Evolutionary conservation across 2,797 vertebrate species (phyloP), one percentile per base, ranked within the genome.

Genomic region (Danio aesculapii): DNA sequence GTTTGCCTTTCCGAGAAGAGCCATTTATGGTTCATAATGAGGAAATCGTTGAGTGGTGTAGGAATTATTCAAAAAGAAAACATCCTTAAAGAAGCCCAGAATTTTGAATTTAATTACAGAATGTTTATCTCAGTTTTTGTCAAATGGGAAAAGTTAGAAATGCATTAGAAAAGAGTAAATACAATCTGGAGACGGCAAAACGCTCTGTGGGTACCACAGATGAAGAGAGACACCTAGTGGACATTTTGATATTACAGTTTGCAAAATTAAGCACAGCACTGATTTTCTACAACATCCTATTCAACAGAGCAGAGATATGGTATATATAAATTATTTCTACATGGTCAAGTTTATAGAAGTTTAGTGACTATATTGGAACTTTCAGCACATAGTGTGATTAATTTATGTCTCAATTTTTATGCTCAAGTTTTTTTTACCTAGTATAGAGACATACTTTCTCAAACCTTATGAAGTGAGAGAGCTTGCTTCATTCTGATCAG

Each of bases 161-260:
- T 75, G 85, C 79, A 78, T 85, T 88, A 81, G 84, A 83, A 77
- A 55, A 79, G 83, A 62, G 55, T 76, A 81, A 41, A 84, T 78
- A 74, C 64, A 67, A 81, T 55, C 81, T 52, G 64, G 17, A 11
- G 49, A 10, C 39, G 44, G 62, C 63, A 17, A 77, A 19, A 17
- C 59, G 72, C 61, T 75, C 44, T 69, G 21, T 63, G 53, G 6
- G 61, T 85, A 75, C 19, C 57, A 77, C 88, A 85, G 89, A 87
- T 86, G 86, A 85, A 88, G 88, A 94, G 92, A 91, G 88, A 84
- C 92, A 87, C 90, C 91, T 73, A 87, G 92, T 92, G 92, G 91
- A 47, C 53, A 68, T 53, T n/a, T 67, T 62, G 55, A 81, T 80
- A 88, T 49, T 44, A 30, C n/a, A n/a, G 11, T 19, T 74, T 72